phyloP scores from a whole-genome alignment of 2,113 vertebrate species.

The Cairina moschata region DNA sequence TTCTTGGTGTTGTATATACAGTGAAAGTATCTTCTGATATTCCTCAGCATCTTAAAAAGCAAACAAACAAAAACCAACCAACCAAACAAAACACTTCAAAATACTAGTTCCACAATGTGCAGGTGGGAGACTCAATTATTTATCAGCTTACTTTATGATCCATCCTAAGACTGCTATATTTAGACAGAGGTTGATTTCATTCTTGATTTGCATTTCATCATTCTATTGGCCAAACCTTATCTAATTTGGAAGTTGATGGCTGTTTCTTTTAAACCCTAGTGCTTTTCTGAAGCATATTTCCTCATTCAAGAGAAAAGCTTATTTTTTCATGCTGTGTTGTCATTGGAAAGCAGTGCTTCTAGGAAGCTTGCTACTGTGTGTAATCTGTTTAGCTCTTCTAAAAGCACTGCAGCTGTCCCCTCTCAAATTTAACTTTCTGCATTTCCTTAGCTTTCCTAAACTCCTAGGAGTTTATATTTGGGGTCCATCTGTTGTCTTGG shows the following conservation, averaged over 20 bases:
- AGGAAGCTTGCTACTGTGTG: neutral
- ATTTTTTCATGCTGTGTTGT: fast-evolving
- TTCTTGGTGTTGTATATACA: neutral
- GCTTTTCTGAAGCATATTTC: neutral
- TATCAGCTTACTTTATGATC: neutral
- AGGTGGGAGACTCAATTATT: neutral
- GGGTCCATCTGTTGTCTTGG: slow-evolving; percentile 18
- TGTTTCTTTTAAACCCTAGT: neutral
- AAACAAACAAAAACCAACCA: no score
- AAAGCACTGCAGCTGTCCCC: neutral
- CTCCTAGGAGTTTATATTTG: slow-evolving; percentile 4
- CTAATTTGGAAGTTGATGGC: neutral
- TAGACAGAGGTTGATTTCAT: neutral
- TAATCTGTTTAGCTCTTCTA: neutral
- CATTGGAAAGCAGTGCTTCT: neutral
- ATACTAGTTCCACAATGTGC: neutral
- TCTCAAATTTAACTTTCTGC: neutral
- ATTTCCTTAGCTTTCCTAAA: neutral
- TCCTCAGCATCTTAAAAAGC: neutral
- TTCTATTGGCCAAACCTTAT: neutral
- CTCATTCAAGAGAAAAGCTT: neutral
- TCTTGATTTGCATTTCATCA: neutral
- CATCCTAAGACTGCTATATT: neutral
- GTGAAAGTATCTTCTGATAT: neutral
- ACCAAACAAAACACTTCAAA: neutral